A percentile compares a stretch with the other conserved stretches of the same genome.
phyloP scores from a whole-genome alignment of 23 tunicate species.

The Clavelina lepadiformis region DNA sequence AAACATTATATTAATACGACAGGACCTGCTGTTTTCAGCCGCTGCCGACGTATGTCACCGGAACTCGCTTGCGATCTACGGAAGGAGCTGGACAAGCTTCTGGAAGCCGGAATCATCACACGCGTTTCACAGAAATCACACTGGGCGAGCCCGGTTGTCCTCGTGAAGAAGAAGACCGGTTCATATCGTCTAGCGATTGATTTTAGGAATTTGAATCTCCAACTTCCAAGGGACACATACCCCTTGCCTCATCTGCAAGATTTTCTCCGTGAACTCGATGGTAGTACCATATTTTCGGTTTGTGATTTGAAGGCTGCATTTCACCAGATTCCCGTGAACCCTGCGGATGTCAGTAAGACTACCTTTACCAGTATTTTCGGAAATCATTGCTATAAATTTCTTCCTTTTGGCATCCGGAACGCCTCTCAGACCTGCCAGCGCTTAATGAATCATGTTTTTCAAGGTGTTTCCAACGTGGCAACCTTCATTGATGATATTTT shows the following conservation, averaged over 20 bases:
- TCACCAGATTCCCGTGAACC: neutral
- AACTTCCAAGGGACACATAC: neutral
- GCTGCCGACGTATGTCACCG: neutral
- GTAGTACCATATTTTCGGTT: neutral
- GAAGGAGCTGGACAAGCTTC: neutral
- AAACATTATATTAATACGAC: conserved; percentile 2
- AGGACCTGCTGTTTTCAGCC: neutral
- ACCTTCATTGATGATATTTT: conserved; percentile 3
- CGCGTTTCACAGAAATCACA: conserved; percentile 1
- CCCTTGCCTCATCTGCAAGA: conserved; percentile 1
- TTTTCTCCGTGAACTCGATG: neutral
- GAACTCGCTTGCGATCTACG: neutral
- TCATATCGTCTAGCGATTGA: neutral
- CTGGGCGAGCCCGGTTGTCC: neutral
- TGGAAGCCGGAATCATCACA: neutral
- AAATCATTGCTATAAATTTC: neutral
- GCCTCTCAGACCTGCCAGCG: conserved; percentile 1
- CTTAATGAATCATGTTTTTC: neutral
- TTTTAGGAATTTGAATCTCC: conserved; percentile 1
- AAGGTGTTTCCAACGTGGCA: neutral
- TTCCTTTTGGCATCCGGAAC: conserved; percentile 5
- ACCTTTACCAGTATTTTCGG: conserved; percentile 2
- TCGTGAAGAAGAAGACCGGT: neutral
- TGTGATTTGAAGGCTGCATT: neutral
- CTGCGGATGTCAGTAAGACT: neutral